These are phyloP conservation scores for Coccyzus lansbergi DNA, from an alignment of 2,797 vertebrate genomes.

Conservation along the genomic window DNA sequence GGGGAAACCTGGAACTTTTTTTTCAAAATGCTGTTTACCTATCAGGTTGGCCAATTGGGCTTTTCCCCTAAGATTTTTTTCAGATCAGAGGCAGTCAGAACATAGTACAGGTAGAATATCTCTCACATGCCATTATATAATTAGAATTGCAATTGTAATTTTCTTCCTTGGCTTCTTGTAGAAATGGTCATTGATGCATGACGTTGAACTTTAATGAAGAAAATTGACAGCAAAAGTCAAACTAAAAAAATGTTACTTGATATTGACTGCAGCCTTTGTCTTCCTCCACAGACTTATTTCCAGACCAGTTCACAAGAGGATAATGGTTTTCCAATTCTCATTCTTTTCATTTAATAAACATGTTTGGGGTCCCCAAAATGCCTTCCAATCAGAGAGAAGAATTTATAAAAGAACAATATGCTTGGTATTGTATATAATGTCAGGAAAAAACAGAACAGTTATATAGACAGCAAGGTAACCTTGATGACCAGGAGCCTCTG, in stretches of 20 bases:
- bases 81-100: not conserved
- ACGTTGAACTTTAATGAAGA: not conserved
- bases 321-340: not conserved
- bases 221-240: not conserved
- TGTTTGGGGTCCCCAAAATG: not conserved
- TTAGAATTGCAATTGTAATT: not conserved
- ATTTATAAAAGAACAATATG: not conserved
- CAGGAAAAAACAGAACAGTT: not conserved
- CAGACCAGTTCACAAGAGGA: not conserved
- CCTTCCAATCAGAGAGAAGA: not conserved
- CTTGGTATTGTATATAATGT: not conserved
- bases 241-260: not conserved
- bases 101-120: not conserved
- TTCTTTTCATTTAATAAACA: not conserved
- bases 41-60: not conserved
- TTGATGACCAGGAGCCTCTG: not conserved
- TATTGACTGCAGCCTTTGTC: not conserved
- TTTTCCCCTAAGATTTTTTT: not conserved
- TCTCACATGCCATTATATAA: not conserved
- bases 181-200: not conserved
- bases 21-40: not conserved
- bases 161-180: not conserved
- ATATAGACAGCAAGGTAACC: fast-evolving
- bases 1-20: not conserved
- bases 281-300: not conserved